These are phyloP conservation scores for Parazoanthus swiftii DNA, from an alignment of 92 coral and sea anemone genomes.

Conservation along the genomic window DNA sequence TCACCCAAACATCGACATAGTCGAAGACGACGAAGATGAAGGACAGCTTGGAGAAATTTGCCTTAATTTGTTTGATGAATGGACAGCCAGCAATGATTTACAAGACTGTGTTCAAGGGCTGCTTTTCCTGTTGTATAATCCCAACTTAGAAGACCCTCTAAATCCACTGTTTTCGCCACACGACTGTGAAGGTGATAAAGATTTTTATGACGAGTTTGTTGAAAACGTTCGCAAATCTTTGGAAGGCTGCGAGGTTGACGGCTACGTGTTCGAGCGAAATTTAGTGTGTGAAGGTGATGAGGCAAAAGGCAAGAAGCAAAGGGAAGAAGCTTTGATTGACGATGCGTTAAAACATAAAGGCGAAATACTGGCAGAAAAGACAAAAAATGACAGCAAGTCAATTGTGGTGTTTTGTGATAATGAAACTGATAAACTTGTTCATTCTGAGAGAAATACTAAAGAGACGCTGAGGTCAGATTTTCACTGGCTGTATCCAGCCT, in stretches of 20 bases:
- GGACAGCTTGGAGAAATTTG: constrained; percentile 64
- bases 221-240: constrained; percentile 68
- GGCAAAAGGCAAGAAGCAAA: neutral
- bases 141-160: constrained; percentile 81
- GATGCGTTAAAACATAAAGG: constrained; percentile 1
- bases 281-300: constrained; percentile 49
- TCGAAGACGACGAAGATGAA: constrained; percentile 18
- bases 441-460: neutral
- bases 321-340: neutral
- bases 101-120: constrained; percentile 93
- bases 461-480: neutral
- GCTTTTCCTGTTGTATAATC: constrained; percentile 81
- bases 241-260: constrained; percentile 79
- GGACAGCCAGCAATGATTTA: constrained; percentile 75
- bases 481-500: constrained; percentile 4
- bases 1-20: constrained; percentile 85
- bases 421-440: neutral
- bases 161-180: constrained; percentile 67
- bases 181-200: constrained; percentile 12
- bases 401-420: neutral
- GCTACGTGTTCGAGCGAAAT: constrained; percentile 63
- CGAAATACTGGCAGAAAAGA: neutral
- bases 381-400: constrained; percentile 2
- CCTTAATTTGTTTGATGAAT: constrained; percentile 85
- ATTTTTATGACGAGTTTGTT: constrained; percentile 42